Evolutionary conservation across 2,113 vertebrate genomes (phyloP), one percentile per base, ranked within the genome.

Genomic region (Xyliphius kryptos): DNA sequence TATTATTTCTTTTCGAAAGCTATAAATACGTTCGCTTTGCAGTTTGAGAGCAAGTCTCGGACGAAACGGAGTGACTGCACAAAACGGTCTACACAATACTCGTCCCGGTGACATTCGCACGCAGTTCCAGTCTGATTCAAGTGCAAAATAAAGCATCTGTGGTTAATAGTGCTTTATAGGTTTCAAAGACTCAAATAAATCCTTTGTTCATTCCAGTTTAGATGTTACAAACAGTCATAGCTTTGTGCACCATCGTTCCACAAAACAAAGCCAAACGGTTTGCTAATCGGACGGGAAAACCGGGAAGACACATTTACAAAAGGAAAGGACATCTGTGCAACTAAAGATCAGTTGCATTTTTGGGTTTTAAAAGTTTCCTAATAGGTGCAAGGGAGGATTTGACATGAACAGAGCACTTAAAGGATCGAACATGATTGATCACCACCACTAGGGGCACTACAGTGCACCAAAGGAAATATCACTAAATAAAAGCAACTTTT

Each of bases 61-160:
- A 21, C 46, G 13, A 61, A 52, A 66, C 37, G 16, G 19, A 37
- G 49, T 13, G 47, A 41, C 37, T 10, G 48, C 51, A 21, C 40
- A 58, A 46, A 46, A 46, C 43, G n/a, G 14, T 57, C 47, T 37
- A 10, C 21, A 54, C 46, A 56, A 49, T 56, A 60, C 62, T 47
- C 41, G 53, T 60, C 71, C 73, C 73, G 68, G 73, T 74, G 68
- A 74, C 36, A 61, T 55, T 59, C 38, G 36, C 44, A 59, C 26
- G 4, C 22, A 21, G 56, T 61, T 71, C 65, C 68, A 66, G 61
- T 71, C 41, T 19, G 54, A 68, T 61, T 57, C 52, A 61, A 71
- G 68, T 68, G 68, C 68, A 71, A 61, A 43, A 66, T 52, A 26
- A 65, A 51, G 51, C 22, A 26, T 37, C 21, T 36, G 5, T 44